Conservation (phyloP, 2,888 invertebrate species). For the Drosophila recens region DNA sequence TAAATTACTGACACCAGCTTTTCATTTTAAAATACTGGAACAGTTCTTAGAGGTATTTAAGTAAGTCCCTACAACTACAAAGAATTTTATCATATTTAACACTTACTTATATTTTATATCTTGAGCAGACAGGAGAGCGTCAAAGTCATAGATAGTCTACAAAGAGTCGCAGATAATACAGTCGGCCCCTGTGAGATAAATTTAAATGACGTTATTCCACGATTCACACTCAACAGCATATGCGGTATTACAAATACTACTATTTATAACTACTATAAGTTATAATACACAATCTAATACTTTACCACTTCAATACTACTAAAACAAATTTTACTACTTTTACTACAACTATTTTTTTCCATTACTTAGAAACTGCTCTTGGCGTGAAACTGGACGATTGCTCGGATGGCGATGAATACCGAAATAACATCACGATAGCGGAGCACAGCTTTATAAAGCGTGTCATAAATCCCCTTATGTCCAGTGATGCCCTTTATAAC, state of each 20-base stretch:
- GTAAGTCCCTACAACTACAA: constrained; percentile 43
- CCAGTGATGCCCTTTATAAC: constrained; percentile 51
- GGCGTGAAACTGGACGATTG: constrained; percentile 74
- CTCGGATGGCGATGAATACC: constrained; percentile 67
- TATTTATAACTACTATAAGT: not conserved
- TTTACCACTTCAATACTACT: not conserved
- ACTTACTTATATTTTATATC: not conserved
- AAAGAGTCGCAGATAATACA: constrained; percentile 15
- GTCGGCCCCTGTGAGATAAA: constrained; percentile 35
- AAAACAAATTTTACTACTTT: not conserved
- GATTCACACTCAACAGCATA: constrained; percentile 76
- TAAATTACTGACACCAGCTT: constrained; percentile 91
- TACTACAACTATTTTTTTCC: not conserved
- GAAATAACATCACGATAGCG: constrained; percentile 58
- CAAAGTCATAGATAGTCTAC: constrained; percentile 62
- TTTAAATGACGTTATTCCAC: constrained; percentile 71
- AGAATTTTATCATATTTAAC: not conserved
- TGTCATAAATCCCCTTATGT: constrained; percentile 59
- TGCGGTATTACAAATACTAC: constrained; percentile 55
- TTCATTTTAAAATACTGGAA: constrained; percentile 92
- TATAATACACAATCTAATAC: not conserved
- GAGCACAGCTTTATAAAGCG: constrained; percentile 63
- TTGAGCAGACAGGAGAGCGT: constrained; percentile 72
- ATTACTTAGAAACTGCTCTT: constrained; percentile 69
- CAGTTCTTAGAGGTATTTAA: constrained; percentile 86